Base-by-base conservation (phyloP, 2,888 invertebrate species). In the Erebia ligea region DNA sequence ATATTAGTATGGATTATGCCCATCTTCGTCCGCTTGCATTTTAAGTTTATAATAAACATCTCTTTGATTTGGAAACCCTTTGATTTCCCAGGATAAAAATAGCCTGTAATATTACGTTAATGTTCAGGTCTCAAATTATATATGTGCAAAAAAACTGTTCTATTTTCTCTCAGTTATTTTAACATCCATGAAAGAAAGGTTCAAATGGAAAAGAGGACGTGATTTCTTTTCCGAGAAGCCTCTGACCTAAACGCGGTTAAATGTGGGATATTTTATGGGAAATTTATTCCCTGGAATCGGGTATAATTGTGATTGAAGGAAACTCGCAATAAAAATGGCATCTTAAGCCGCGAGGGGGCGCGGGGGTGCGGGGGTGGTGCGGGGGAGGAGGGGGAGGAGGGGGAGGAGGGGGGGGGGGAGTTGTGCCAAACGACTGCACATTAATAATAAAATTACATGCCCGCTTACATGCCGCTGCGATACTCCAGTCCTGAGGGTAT, bases 361-460 rank as follows among this genome's bases (percentile, higher is more conserved):
- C 40, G 19, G 45, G 34, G 25, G n/a, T n/a, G 25, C 9, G 34
- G 57, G 25, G 19, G 45, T 17, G 25, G n/a, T n/a, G 25, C 9
- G 34, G 57, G 25, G 6, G 58, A 5, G 58, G 15, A 34, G 13
- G 15, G 57, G 1, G 57, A 10, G 64, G 63, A 50, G 19, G 40
- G 9, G 45, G n/a, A 15, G 57, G n/a, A n/a, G 13, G 15, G 34
- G n/a, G 13, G 17, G 17, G 17, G 13, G 40, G 17, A 2, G n/a
- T 59, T 52, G 62, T 57, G 72, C 66, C 69, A 69, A 72, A 72
- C 69, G 69, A 72, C 72, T 69, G 69, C 63, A 69, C 72, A 72
- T 72, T 69, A 72, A 72, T 72, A 72, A 69, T 63, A 69, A 69
- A 69, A 72, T 72, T 62, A 72, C 58, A 57, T 57, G 4, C n/a